Base-by-base conservation (phyloP, 2,113 vertebrate species). In the Scalopus aquaticus region DNA sequence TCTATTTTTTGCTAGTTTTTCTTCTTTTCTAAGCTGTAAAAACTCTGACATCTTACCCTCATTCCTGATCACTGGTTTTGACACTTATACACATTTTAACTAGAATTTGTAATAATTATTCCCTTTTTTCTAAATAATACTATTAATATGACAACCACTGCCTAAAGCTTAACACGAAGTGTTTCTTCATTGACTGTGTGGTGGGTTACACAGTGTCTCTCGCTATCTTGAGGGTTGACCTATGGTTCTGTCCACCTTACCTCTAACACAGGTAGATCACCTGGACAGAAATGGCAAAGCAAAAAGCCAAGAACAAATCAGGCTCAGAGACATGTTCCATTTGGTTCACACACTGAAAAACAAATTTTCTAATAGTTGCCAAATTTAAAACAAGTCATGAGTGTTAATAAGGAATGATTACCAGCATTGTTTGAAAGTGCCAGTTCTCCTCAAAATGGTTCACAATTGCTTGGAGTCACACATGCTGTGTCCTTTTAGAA, bases 1-100 rank as follows among this genome's bases (percentile, higher is more conserved):
- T 35, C 9, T 24, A 35, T 26, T 54, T n/a, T 46, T n/a, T 9
- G 10, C 26, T 90, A 26, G 9, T 73, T 92, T 92, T 81, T 83
- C 58, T 74, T 12, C 79, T 92, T 76, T 84, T 10, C 24, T 88
- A n/a, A 79, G 46, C 30, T 90, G 7, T 83, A 60, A 94, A 81
- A 90, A 64, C 37, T 15, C 12, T 94, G 35, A 64, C 1, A 58
- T 78, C n/a, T 87, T 76, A 17, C n/a, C 32, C 28, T 37, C 46
- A n/a, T 83, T 56, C 24, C 30, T 92, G 51, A 88, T 69, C n/a
- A 83, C 2, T 74, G 64, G 26, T 70, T 92, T 92, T 90, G 19
- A 76, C 79, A 69, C 79, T 6, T 42, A 51, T 73, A 73, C 32
- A 30, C 81, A 84, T 78, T 90, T 90, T 60, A 78, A 58, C 1